A percentile compares a stretch with the other conserved stretches of the same genome.
These are phyloP conservation scores for Psix sp. DNA, from an alignment of 1,140 invertebrate genomes.

Conservation along the genomic window DNA sequence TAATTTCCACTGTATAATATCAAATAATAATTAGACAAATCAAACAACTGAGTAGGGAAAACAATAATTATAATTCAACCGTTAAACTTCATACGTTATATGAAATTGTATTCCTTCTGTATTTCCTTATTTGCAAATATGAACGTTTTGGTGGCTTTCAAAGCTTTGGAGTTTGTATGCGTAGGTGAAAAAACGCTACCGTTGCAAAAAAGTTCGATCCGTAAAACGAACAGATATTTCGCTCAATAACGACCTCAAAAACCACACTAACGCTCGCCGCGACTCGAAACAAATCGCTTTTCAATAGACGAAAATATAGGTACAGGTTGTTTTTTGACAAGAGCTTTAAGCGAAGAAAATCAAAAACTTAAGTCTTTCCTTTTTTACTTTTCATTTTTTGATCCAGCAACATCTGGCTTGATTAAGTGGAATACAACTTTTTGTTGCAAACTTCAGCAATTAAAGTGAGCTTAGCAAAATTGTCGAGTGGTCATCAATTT, in stretches of 20 bases:
- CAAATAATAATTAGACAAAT: no score
- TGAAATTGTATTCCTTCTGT: no score
- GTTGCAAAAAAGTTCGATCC: conserved; percentile 17
- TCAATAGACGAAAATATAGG: conserved; percentile 39
- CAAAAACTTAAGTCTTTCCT: conserved; percentile 1
- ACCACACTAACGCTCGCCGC: neutral
- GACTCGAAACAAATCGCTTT: conserved; percentile 41
- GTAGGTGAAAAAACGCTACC: neutral
- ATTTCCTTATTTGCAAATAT: no score
- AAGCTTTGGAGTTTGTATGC: no score
- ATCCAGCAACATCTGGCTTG: conserved; percentile 1
- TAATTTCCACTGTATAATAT: no score
- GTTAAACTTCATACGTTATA: no score
- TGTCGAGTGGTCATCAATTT: conserved; percentile 15
- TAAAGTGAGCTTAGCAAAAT: conserved; percentile 34
- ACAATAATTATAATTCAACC: no score
- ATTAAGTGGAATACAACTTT: conserved; percentile 41
- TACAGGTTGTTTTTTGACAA: conserved; percentile 18
- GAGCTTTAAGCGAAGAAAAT: conserved; percentile 8
- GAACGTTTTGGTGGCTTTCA: no score
- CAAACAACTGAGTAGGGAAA: no score
- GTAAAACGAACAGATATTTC: conserved; percentile 26
- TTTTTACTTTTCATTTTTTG: neutral
- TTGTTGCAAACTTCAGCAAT: conserved; percentile 31
- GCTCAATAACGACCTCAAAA: conserved; percentile 8